Evolutionary conservation across 2,888 invertebrate species (phyloP).

Genomic region (Neria commutata): DNA sequence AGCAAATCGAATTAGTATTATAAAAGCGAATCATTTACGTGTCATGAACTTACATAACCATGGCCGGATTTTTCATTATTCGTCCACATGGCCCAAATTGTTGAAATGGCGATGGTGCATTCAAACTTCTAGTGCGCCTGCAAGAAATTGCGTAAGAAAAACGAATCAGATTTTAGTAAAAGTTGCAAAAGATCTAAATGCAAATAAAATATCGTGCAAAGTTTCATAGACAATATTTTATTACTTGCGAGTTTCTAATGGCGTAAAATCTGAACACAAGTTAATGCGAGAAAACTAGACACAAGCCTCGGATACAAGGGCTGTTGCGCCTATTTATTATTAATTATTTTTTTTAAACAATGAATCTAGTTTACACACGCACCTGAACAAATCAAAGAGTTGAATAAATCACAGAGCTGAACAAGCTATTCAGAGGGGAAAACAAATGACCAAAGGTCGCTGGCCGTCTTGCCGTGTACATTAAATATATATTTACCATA

Average conservation of each 20-base stretch:
- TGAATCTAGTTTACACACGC: not conserved
- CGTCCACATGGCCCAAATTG: constrained; percentile 98
- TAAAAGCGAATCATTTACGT: not conserved
- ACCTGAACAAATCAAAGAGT: too few species aligned
- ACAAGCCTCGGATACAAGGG: too few species aligned
- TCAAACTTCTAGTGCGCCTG: constrained; percentile 93
- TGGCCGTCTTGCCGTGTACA: too few species aligned
- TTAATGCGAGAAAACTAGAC: too few species aligned
- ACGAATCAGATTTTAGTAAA: constrained; percentile 15
- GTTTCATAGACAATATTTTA: too few species aligned
- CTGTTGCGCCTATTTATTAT: not conserved
- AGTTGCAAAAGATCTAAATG: not conserved
- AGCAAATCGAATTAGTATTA: not conserved
- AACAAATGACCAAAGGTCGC: too few species aligned
- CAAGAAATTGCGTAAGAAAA: too few species aligned
- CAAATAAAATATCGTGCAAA: not conserved
- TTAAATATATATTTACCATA: too few species aligned
- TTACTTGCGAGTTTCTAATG: too few species aligned
- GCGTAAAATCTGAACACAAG: too few species aligned
- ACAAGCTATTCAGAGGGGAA: too few species aligned
- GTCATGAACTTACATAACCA: constrained; percentile 83
- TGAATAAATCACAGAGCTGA: too few species aligned
- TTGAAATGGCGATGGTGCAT: constrained; percentile 95
- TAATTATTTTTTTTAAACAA: not conserved
- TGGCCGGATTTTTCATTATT: constrained; percentile 94